Conservation (phyloP, 2,797 vertebrate species). For the Micropoecilia bifurca region DNA sequence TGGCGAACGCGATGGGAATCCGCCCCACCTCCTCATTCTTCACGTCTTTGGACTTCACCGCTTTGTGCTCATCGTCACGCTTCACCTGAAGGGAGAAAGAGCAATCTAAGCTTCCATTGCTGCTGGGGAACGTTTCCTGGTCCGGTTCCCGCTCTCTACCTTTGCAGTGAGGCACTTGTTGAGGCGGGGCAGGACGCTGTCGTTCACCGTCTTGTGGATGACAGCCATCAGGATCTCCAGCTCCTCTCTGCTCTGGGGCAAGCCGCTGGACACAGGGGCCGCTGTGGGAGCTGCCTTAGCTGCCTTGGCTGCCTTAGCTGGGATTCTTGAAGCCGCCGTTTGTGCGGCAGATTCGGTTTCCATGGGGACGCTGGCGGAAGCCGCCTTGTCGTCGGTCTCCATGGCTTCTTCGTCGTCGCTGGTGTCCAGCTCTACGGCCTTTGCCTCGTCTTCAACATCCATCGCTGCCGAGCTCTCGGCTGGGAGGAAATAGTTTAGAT, state of each 20-base stretch:
- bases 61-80: conserved; percentile 94
- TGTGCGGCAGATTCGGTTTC: conserved; percentile 25
- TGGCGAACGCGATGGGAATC: conserved; percentile 93
- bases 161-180: conserved; percentile 93
- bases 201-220: conserved; percentile 87
- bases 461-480: conserved; percentile 36
- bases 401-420: conserved; percentile 73
- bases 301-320: rapidly evolving
- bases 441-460: conserved; percentile 75
- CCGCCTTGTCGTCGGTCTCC: conserved; percentile 53
- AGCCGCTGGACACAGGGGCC: conserved; percentile 67
- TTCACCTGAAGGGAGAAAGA: conserved; percentile 81
- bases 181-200: conserved; percentile 90
- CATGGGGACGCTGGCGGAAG: conserved; percentile 39
- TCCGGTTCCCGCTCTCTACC: conserved; percentile 70
- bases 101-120: not conserved
- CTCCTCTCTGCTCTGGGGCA: conserved; percentile 87
- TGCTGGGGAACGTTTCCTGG: too few species aligned
- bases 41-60: conserved; percentile 89
- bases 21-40: conserved; percentile 93
- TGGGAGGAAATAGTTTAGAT: conserved; percentile 15
- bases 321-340: not conserved
- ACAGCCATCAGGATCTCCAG: conserved; percentile 85
- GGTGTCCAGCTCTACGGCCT: conserved; percentile 75
- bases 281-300: not conserved